These are phyloP conservation scores for Hirudo medicinalis DNA, from an alignment of 1,140 invertebrate species.

Conservation along the genomic window DNA sequence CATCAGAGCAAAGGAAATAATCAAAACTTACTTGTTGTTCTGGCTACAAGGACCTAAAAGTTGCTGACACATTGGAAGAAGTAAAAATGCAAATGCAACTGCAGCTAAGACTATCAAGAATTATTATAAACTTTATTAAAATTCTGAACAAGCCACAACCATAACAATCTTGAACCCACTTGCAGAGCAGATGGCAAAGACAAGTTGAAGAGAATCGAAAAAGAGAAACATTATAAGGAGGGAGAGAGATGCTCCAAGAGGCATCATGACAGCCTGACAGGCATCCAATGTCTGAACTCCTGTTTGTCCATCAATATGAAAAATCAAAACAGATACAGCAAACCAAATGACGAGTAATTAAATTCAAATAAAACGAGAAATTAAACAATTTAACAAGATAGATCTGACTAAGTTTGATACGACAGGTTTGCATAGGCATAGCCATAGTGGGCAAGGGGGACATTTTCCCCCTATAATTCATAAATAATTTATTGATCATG, in stretches of 20 bases:
- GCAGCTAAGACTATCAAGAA: slow-evolving; percentile 70
- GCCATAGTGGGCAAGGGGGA: too few species aligned
- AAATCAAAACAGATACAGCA: too few species aligned
- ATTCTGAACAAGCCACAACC: not conserved
- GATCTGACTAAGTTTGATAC: too few species aligned
- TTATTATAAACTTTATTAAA: not conserved
- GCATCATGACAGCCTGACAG: slow-evolving; percentile 89
- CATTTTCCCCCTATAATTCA: too few species aligned
- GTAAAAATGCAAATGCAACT: slow-evolving; percentile 81
- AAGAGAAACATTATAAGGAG: slow-evolving; percentile 96
- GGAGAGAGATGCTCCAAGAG: slow-evolving; percentile 84
- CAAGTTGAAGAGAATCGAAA: slow-evolving; percentile 92
- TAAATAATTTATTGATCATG: too few species aligned
- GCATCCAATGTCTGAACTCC: slow-evolving; percentile 84
- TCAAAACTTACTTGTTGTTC: slow-evolving; percentile 40
- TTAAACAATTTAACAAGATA: too few species aligned
- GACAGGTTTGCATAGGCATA: not conserved
- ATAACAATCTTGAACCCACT: slow-evolving; percentile 50
- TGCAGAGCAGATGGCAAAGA: slow-evolving; percentile 92
- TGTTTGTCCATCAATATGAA: slow-evolving; percentile 34
- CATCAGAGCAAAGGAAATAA: not conserved
- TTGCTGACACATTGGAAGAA: slow-evolving; percentile 93
- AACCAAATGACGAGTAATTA: too few species aligned
- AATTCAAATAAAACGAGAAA: too few species aligned
- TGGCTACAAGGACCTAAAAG: slow-evolving; percentile 74